Percentiles rank a stretch among this genome's conserved stretches.
Conservation (phyloP, 2,888 invertebrate species). For the Pyrochroa serraticornis region DNA sequence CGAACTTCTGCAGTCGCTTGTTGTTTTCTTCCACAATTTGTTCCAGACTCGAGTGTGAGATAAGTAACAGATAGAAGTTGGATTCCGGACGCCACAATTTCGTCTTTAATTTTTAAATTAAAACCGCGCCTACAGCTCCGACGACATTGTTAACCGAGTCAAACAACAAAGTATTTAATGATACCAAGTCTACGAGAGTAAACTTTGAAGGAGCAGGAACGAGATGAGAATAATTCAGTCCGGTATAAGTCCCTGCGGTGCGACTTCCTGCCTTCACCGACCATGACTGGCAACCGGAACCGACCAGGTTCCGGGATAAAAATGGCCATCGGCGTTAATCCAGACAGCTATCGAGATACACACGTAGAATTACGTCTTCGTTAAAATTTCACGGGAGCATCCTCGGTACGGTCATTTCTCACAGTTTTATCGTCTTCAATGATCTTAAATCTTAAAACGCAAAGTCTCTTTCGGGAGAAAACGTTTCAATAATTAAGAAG, state of each 20-base stretch:
- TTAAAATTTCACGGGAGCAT: constrained; percentile 16
- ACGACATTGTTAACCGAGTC: constrained; percentile 35
- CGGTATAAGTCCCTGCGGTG: constrained; percentile 37
- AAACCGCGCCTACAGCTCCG: not conserved
- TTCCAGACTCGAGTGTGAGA: too few relatives aligned
- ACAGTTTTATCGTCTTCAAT: not conserved
- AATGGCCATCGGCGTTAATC: constrained; percentile 31
- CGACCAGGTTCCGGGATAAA: constrained; percentile 26
- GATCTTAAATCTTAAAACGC: not conserved
- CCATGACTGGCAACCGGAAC: constrained; percentile 21
- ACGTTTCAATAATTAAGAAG: constrained; percentile 7
- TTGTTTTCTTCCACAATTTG: too few relatives aligned
- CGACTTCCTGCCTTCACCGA: constrained; percentile 31
- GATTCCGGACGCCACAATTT: too few relatives aligned
- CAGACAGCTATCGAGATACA: constrained; percentile 5
- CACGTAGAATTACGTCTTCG: constrained; percentile 12
- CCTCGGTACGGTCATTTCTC: constrained; percentile 11
- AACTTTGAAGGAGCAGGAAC: constrained; percentile 48
- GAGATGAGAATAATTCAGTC: constrained; percentile 50
- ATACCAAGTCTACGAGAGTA: constrained; percentile 42
- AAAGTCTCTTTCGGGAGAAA: not conserved
- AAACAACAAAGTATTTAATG: constrained; percentile 53
- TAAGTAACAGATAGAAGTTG: not conserved
- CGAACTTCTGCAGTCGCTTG: too few relatives aligned
- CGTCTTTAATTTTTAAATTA: constrained; percentile 1